Evolutionary conservation across 2,888 invertebrate genomes (phyloP).

Genomic region (Pristionchus japonicus): DNA sequence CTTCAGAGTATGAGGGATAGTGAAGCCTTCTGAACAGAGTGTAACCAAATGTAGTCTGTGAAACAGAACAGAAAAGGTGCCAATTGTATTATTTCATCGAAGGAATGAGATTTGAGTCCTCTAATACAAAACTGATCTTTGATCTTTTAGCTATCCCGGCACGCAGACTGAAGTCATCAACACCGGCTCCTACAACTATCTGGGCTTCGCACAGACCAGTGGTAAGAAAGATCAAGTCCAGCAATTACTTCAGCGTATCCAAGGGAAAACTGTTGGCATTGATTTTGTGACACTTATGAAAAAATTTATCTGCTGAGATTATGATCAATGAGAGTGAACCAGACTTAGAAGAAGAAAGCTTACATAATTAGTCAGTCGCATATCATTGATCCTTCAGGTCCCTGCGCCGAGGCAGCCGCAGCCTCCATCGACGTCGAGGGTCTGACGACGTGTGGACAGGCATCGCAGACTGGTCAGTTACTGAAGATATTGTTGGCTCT

Average conservation of each 20-base stretch:
- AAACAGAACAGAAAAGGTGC: not conserved
- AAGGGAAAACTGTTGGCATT: too few relatives aligned
- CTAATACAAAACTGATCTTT: not conserved
- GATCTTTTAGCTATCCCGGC: conserved; percentile 81
- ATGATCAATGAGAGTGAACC: too few relatives aligned
- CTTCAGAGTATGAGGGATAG: not conserved
- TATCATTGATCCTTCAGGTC: too few relatives aligned
- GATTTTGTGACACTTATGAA: too few relatives aligned
- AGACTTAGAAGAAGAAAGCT: too few relatives aligned
- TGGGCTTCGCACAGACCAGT: conserved; percentile 92
- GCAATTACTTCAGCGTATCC: too few relatives aligned
- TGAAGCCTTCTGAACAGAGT: too few relatives aligned
- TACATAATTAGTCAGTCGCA: too few relatives aligned
- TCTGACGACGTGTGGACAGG: conserved; percentile 81
- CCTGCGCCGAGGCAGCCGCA: conserved; percentile 86
- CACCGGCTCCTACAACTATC: conserved; percentile 97
- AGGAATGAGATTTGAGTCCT: not conserved
- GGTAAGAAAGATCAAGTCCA: too few relatives aligned
- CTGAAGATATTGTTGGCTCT: too few relatives aligned
- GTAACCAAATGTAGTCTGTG: not conserved
- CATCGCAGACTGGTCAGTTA: conserved; percentile 62
- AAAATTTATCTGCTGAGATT: too few relatives aligned
- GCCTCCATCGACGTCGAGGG: conserved; percentile 84
- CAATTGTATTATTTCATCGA: not conserved
- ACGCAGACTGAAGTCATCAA: conserved; percentile 79